A percentile compares a stretch with the other conserved stretches of the same genome.
phyloP scores from a whole-genome alignment of 2,797 vertebrate genomes.

The Sternotherus odoratus region DNA sequence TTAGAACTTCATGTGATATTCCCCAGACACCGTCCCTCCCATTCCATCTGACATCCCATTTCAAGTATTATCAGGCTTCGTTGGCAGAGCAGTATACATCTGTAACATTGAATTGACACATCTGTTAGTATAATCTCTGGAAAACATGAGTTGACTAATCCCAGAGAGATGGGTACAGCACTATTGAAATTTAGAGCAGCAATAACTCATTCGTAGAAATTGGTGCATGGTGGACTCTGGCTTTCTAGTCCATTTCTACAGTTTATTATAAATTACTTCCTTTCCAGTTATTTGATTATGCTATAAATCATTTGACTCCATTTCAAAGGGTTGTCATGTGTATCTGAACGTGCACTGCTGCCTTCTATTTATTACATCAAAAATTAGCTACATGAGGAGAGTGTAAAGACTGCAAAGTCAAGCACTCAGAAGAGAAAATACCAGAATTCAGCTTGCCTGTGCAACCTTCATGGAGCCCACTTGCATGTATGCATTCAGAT shows the following conservation, averaged over 20 bases:
- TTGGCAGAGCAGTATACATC: background rate
- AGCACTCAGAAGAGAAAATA: background rate
- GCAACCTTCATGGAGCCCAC: background rate
- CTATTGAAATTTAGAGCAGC: slow-evolving; percentile 2
- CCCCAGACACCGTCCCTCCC: background rate
- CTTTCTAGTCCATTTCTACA: slow-evolving; percentile 25
- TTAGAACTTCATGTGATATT: background rate
- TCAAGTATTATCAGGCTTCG: rapidly evolving
- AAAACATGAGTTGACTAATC: background rate
- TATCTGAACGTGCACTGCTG: background rate
- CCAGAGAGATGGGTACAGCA: background rate
- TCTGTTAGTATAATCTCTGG: background rate
- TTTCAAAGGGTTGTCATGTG: background rate
- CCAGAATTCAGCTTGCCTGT: background rate
- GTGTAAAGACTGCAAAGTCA: background rate
- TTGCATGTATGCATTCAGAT: background rate
- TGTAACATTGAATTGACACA: background rate
- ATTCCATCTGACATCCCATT: background rate
- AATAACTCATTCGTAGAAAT: slow-evolving; percentile 31
- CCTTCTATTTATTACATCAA: background rate
- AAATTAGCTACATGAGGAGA: background rate
- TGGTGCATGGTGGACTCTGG: background rate
- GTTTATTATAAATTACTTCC: slow-evolving; percentile 31
- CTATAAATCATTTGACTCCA: slow-evolving; percentile 46
- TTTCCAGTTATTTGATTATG: background rate